Percentiles rank a stretch among this genome's conserved stretches.
phyloP scores from a whole-genome alignment of 1,140 invertebrate species.

The Hycleus phaleratus region DNA sequence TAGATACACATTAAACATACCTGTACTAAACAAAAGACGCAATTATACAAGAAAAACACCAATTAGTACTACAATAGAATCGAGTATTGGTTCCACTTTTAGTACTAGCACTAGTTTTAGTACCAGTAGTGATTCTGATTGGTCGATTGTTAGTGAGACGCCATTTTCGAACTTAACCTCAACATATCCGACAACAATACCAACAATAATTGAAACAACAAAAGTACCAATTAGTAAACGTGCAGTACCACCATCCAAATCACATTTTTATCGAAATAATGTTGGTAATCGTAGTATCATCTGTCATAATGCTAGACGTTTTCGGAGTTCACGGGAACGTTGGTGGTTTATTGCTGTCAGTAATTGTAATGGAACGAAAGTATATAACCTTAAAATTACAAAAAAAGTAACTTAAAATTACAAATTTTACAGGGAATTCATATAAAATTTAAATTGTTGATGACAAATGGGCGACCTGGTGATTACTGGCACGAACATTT shows the following conservation, averaged over 20 bases:
- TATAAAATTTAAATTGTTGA: constrained; percentile 59
- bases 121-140: neutral
- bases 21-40: neutral
- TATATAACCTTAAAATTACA: constrained; percentile 24
- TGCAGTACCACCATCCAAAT: neutral
- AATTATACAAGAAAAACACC: constrained; percentile 22
- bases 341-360: constrained; percentile 75
- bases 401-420: neutral
- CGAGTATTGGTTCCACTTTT: neutral
- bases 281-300: constrained; percentile 19
- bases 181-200: neutral
- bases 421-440: constrained; percentile 53
- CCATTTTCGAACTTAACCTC: neutral
- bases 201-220: neutral
- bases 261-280: neutral
- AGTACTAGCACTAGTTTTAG: neutral
- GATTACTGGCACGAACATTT: constrained; percentile 81
- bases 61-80: constrained; percentile 2
- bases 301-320: constrained; percentile 54
- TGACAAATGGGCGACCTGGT: constrained; percentile 73
- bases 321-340: constrained; percentile 58
- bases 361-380: constrained; percentile 59
- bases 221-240: constrained; percentile 4
- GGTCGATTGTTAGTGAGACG: neutral
- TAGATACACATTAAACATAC: neutral